phyloP scores from a whole-genome alignment of 2,113 vertebrate genomes.

The Actenoides lindsayi region DNA sequence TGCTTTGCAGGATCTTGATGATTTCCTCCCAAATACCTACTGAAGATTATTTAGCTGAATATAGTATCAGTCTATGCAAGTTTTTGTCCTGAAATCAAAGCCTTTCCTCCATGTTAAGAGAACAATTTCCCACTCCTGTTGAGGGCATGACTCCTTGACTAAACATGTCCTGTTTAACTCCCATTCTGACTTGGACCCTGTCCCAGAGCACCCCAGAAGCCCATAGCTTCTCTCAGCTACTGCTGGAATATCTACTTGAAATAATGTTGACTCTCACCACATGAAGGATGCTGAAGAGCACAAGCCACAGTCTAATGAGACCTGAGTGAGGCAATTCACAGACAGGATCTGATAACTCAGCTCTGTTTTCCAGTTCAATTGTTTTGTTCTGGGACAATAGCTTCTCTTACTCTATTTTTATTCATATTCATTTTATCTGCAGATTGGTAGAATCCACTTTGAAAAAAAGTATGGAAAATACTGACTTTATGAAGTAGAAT shows the following conservation, averaged over 20 bases:
- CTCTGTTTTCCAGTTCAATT: background rate
- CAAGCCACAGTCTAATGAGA: background rate
- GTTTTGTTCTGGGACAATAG: background rate
- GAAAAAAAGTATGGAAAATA: background rate
- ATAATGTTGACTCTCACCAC: rapidly evolving
- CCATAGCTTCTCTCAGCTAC: background rate
- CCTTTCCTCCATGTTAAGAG: background rate
- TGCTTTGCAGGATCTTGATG: background rate
- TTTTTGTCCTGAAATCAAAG: background rate
- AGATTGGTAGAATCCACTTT: background rate
- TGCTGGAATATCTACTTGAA: background rate
- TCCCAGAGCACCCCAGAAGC: too few relatives aligned
- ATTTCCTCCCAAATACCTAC: background rate
- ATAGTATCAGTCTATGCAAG: background rate
- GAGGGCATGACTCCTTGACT: background rate
- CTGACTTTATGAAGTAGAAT: background rate
- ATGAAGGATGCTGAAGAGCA: too few relatives aligned
- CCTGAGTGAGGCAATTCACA: background rate
- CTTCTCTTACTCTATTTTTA: background rate
- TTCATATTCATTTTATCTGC: background rate
- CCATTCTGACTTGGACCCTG: background rate
- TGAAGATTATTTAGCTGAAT: background rate
- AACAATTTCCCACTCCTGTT: background rate
- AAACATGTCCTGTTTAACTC: background rate
- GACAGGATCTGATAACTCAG: background rate